A percentile compares a stretch with the other conserved stretches of the same genome.
Conservation (phyloP, 2,113 vertebrate species). For the Saimiri boliviensis region DNA sequence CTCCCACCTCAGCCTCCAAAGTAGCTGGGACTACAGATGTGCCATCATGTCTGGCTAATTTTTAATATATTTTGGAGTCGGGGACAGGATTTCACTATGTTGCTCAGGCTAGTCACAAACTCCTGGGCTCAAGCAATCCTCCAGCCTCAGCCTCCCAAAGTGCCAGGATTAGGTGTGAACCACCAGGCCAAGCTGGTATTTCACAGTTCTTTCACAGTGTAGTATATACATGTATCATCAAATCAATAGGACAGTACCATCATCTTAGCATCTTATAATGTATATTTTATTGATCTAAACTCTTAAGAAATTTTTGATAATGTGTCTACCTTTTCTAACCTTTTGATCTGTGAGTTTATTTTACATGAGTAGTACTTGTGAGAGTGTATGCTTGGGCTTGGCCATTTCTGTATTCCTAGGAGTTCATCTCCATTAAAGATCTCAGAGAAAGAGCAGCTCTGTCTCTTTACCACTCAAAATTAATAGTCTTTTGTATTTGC, state of each 20-base stretch:
- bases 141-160: too few species aligned
- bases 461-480: constrained; percentile 13
- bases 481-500: not conserved
- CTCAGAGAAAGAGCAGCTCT: not conserved
- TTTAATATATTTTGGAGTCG: too few species aligned
- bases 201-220: not conserved
- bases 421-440: not conserved
- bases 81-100: too few species aligned
- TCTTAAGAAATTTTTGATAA: constrained; percentile 20
- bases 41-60: too few species aligned
- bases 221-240: not conserved
- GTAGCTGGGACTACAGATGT: too few species aligned
- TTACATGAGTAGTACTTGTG: not conserved
- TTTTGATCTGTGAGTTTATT: constrained; percentile 15
- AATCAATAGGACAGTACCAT: not conserved
- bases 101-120: too few species aligned
- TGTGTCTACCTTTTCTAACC: not conserved
- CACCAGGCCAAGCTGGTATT: not conserved
- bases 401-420: not conserved
- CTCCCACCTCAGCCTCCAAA: too few species aligned
- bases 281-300: not conserved
- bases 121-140: too few species aligned
- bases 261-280: not conserved
- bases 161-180: too few species aligned
- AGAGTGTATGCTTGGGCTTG: not conserved